Evolutionary conservation across 2,888 invertebrate species (phyloP), one percentile per base, ranked within the genome.

Genomic region (Cabera pusaria): DNA sequence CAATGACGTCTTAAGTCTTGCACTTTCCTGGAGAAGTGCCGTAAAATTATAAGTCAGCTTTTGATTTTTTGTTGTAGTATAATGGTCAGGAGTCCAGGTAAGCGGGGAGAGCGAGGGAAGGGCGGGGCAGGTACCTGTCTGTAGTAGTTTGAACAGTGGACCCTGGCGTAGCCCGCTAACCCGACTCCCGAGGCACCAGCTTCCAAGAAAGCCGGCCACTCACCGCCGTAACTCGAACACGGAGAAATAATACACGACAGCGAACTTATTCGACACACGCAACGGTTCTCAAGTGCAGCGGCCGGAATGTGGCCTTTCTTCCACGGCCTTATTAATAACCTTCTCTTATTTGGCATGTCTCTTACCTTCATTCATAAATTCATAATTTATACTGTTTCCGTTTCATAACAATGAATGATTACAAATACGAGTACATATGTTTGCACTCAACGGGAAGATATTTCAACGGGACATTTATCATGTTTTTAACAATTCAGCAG

Each of bases 131-230:
- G 69, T 72, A 77, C 51, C 26, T 35, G 40, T 47, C 50, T 29
- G 9, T 6, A 29, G 59, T 51, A 60, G 56, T 53, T 57, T 51
- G 54, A 54, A 42, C 45, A 41, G 40, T 19, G 7, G 18, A 23
- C 39, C 40, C 58, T 56, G 58, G 58, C 59, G 59, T 61, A 67
- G 58, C 64, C 70, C 64, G 59, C 64, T 72, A 60, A 64, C 65
- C 64, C 51, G 58, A 39, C 49, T 37, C 45, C n/a, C n/a, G n/a
- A n/a, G n/a, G n/a, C n/a, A 17, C 11, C 23, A 20, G 47, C 58
- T 77, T 78, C 76, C 62, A 54, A 75, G 78, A 80, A 78, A 49
- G 20, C 52, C 49, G 52, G 33, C 56, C 53, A 46, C 39, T 51
- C 45, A 50, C 52, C 24, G 21, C 16, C 40, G 23, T 51, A 51